phyloP scores from a whole-genome alignment of 2,113 vertebrate genomes.

The Myotis yumanensis region DNA sequence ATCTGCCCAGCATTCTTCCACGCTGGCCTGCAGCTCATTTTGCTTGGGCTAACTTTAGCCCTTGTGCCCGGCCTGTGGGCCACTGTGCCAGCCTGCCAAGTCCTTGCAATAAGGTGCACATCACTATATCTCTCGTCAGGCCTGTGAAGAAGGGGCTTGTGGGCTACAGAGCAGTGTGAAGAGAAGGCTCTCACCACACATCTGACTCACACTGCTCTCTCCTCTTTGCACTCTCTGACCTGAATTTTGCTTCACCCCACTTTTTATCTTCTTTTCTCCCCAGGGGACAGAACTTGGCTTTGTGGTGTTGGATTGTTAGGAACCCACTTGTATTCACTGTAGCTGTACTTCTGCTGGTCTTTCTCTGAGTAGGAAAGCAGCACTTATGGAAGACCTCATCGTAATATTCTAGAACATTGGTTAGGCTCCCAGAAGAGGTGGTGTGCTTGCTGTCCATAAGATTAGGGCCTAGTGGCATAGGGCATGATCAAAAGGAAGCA shows the following conservation, averaged over 20 bases:
- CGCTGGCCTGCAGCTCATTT: accelerated
- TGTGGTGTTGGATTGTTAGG: background rate
- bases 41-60: background rate
- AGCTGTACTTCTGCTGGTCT: background rate
- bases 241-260: background rate
- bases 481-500: background rate
- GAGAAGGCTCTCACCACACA: background rate
- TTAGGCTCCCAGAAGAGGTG: background rate
- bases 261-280: background rate
- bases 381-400: background rate
- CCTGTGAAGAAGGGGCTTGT: background rate
- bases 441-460: background rate
- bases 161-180: background rate
- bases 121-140: background rate
- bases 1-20: background rate
- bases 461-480: background rate
- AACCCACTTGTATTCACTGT: background rate
- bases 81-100: background rate
- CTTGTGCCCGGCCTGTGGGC: background rate
- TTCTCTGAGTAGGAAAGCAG: background rate
- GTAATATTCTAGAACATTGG: background rate
- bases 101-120: background rate
- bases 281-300: background rate
- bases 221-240: background rate
- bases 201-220: background rate